Evolutionary conservation across 2,113 vertebrate genomes (phyloP), one percentile per base, ranked within the genome.

Genomic region (Trichechus manatus): DNA sequence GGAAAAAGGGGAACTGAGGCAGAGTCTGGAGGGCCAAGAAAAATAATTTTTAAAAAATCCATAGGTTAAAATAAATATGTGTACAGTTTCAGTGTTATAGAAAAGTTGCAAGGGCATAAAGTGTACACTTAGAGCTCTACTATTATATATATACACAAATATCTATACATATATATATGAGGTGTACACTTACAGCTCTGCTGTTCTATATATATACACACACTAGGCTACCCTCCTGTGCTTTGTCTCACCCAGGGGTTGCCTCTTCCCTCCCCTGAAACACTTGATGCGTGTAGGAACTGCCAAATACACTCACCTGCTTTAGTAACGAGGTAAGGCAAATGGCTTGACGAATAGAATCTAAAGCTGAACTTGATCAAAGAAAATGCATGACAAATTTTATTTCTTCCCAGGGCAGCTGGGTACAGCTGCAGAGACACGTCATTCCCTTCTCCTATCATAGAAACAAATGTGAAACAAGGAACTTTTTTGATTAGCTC

Each of bases 381-480:
- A 97, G 77, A 75, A 94, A 96, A 72, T 25, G 47, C 44, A 56
- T 42, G 66, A 74, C 77, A 94, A 70, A 75, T 81, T 92, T 80
- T 72, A 89, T 72, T 90, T 94, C 90, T 90, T 94, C 63, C 6
- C 33, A 47, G 93, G 74, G 78, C 77, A 95, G 93, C 92, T 96
- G 97, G 33, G 75, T 36, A 68, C 82, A 96, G 95, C 95, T 89
- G 81, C 81, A 89, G 92, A 92, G 83, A 85, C 36, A 85, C 44
- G 92, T 25, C 87, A 83, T 64, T 92, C 50, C 81, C 74, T 82
- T 74, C 81, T 66, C 36, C 83, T 68, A 93, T 70, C 81, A 88
- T 0, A 9, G 86, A 88, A 85, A 77, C 87, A 85, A 85, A 88
- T 44, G 82, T 81, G 77, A 96, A 96, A 89, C 9, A 78, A 85